Evolutionary conservation across 2,888 invertebrate genomes (phyloP), one percentile per base, ranked within the genome.

Genomic region (Rotaria sp.): DNA sequence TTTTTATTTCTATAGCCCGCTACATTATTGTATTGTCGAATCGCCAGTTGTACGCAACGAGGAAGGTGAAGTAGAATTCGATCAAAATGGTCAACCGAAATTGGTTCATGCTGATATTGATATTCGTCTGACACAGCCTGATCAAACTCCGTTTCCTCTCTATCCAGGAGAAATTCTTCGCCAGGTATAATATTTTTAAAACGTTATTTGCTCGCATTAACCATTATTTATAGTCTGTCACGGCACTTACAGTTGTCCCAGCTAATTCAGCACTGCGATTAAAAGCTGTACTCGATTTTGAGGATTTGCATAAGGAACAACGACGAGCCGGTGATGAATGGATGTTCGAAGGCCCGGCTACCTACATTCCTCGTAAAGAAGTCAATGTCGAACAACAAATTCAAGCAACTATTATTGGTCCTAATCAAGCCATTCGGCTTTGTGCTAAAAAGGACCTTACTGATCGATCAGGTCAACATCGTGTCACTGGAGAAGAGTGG

Each of bases 301-400:
- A 90, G 21, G 88, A 88, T 84, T 90, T 90, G 21, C 87, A 88
- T 35, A 88, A 88, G 74, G 88, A 89, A 50, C 91, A 90, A 87
- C 87, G 91, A 87, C 89, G 90, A 26, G 92, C 92, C 84, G 92
- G 92, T 5, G 92, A 92, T 88, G 92, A 92, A 88, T 92, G 92
- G 92, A 89, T 92, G 50, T 92, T 92, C 89, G 92, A 92, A 88
- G 92, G 92, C 85, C 90, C 89, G 84, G 90, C 75, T 45, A 92
- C 92, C 3, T 92, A 92, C 89, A 91, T 92, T 87, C 92, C 92
- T 11, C 88, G 91, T n/a, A 92, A 92, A 87, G 92, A 92, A 88
- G 92, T 92, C 7, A 90, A 90, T 59, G 91, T 92, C 11, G 90
- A 91, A 75, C 91, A 91, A 87, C 90, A 90, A 5, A 88, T 92